Evolutionary conservation across 2,113 vertebrate genomes (phyloP).

Genomic region (Zosterops hypoxanthus): DNA sequence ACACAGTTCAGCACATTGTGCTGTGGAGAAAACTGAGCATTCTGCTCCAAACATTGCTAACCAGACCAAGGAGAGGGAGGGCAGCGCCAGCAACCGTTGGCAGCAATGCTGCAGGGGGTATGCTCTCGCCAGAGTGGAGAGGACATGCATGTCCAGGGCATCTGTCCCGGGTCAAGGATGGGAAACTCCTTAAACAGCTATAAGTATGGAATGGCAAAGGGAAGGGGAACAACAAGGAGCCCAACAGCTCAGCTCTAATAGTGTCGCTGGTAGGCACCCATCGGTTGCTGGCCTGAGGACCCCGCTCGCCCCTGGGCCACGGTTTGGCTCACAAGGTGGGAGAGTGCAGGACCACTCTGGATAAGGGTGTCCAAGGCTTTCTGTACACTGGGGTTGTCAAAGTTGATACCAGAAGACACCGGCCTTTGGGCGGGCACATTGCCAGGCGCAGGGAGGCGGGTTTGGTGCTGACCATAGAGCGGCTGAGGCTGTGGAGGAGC

Average conservation of each 20-base stretch:
- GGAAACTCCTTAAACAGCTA: constrained; percentile 55
- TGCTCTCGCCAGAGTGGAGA: constrained; percentile 30
- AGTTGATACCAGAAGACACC: constrained; percentile 87
- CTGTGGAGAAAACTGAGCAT: background rate
- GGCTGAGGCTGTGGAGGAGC: constrained; percentile 66
- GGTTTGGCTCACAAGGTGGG: constrained; percentile 86
- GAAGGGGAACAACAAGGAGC: background rate
- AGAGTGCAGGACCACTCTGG: constrained; percentile 93
- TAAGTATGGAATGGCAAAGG: constrained; percentile 58
- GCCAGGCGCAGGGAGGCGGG: constrained; percentile 73
- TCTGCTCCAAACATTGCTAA: background rate
- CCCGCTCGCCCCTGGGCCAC: constrained; percentile 74
- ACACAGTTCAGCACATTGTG: background rate
- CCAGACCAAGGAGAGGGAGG: constrained; percentile 21
- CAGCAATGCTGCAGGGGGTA: constrained; percentile 49
- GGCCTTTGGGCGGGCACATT: constrained; percentile 74
- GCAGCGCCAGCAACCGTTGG: background rate
- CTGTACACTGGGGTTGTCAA: constrained; percentile 97
- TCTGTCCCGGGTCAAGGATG: background rate
- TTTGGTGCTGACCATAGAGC: constrained; percentile 71
- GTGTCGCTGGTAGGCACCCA: constrained; percentile 90
- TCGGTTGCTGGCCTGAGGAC: constrained; percentile 68
- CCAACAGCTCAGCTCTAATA: constrained; percentile 75
- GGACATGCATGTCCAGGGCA: constrained; percentile 34
- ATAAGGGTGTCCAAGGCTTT: constrained; percentile 97